Evolutionary conservation across 2,888 invertebrate genomes (phyloP).

Genomic region (Caenorhabditis sp.): DNA sequence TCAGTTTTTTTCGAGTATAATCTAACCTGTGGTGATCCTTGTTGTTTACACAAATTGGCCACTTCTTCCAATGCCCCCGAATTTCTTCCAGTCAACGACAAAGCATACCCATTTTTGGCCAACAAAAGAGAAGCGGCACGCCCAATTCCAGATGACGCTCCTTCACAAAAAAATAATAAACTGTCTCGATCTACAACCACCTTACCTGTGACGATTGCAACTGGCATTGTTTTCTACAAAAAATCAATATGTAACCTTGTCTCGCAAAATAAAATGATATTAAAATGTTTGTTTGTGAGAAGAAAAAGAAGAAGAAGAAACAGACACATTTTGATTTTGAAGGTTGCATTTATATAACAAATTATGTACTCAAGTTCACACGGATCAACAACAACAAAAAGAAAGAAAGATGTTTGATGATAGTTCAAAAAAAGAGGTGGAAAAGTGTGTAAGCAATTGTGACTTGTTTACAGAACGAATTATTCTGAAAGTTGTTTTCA

Average conservation of each 20-base stretch:
- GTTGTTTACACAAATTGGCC: conserved; percentile 19
- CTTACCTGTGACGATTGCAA: conserved; percentile 47
- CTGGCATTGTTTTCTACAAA: conserved; percentile 24
- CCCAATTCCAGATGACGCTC: conserved; percentile 66
- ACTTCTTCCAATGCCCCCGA: conserved; percentile 58
- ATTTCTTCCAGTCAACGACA: conserved; percentile 56
- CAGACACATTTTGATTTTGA: too few species aligned
- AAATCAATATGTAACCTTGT: background rate
- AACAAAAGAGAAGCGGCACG: conserved; percentile 61
- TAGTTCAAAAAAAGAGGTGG: background rate
- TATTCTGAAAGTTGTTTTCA: background rate
- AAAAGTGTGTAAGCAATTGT: background rate
- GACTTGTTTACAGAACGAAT: background rate
- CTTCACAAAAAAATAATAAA: conserved; percentile 29
- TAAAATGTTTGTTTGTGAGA: too few species aligned
- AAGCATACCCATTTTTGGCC: conserved; percentile 52
- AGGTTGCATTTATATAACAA: background rate
- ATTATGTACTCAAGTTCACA: background rate
- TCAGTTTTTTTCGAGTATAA: background rate
- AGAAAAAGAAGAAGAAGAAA: too few species aligned
- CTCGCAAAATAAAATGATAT: background rate
- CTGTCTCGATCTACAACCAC: background rate
- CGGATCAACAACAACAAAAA: too few species aligned
- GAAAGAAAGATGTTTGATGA: background rate
- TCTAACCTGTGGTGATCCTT: background rate